phyloP scores from a whole-genome alignment of 2,888 invertebrate species.

The Netelia melanura region DNA sequence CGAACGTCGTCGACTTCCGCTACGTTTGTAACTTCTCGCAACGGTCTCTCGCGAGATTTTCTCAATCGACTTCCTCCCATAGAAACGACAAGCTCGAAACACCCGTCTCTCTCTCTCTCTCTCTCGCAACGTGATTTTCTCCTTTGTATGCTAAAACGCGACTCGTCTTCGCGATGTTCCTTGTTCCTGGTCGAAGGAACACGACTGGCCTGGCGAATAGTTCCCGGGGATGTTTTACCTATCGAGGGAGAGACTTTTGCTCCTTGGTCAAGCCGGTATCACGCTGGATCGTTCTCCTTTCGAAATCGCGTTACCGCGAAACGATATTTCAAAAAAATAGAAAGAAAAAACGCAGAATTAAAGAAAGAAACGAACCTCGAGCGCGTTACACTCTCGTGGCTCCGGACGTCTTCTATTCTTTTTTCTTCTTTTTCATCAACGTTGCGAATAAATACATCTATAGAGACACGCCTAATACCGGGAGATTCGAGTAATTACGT shows the following conservation, averaged over 20 bases:
- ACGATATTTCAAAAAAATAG: conserved; percentile 17
- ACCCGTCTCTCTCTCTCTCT: not conserved
- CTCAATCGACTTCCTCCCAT: conserved; percentile 38
- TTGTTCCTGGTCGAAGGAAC: conserved; percentile 35
- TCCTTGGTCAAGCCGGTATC: conserved; percentile 48
- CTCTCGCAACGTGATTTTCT: conserved; percentile 41
- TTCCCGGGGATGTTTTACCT: not conserved
- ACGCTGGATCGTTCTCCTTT: conserved; percentile 66
- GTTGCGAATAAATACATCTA: conserved; percentile 6
- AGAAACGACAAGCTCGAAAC: conserved; percentile 7
- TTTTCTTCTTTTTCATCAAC: conserved; percentile 32
- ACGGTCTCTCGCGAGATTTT: not conserved
- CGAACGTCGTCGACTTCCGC: no score
- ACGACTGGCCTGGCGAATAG: conserved; percentile 2
- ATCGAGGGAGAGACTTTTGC: conserved; percentile 1
- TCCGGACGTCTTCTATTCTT: conserved; percentile 38
- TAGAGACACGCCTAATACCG: not conserved
- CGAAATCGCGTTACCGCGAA: conserved; percentile 59
- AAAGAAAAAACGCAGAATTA: conserved; percentile 7
- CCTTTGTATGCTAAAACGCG: conserved; percentile 65
- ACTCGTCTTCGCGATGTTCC: conserved; percentile 23
- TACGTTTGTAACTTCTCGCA: conserved; percentile 38
- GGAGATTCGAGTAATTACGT: conserved; percentile 64
- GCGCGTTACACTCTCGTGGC: conserved; percentile 59
- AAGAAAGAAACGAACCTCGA: conserved; percentile 25